Evolutionary conservation across 1,140 invertebrate genomes (phyloP).

Genomic region (Drosophila kepulauana): DNA sequence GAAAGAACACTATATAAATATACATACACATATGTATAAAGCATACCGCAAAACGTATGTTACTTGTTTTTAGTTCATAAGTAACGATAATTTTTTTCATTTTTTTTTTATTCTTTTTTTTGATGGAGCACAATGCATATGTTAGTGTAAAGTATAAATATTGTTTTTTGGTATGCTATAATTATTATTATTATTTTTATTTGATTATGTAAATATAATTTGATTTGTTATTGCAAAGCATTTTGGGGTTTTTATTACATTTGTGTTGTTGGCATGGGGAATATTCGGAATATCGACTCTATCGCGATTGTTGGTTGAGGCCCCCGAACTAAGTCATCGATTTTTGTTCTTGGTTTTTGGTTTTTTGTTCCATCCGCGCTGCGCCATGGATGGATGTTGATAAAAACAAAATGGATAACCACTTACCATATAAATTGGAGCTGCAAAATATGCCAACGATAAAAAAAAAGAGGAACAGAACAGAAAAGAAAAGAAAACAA

Average conservation of each 20-base stretch:
- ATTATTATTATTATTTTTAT: constrained; percentile 50
- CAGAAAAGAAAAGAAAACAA: constrained; percentile 21
- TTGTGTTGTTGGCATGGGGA: constrained; percentile 69
- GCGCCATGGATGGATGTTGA: constrained; percentile 43
- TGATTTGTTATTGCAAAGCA: constrained; percentile 73
- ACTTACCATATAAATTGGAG: constrained; percentile 80
- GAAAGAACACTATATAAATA: constrained; percentile 15
- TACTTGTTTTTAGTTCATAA: constrained; percentile 21
- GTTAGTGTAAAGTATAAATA: constrained; percentile 14
- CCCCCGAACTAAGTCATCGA: constrained; percentile 30
- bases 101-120: background rate
- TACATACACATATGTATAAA: background rate
- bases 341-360: background rate
- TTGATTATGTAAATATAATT: constrained; percentile 80
- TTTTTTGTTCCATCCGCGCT: background rate
- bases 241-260: constrained; percentile 54
- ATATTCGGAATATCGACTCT: constrained; percentile 19
- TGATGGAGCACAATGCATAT: background rate
- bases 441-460: constrained; percentile 76
- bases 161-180: constrained; percentile 36
- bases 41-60: constrained; percentile 8
- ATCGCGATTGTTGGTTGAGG: background rate
- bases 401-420: constrained; percentile 62
- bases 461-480: constrained; percentile 2
- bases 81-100: background rate